A percentile compares a stretch with the other conserved stretches of the same genome.
Evolutionary conservation across 2,888 invertebrate species (phyloP).

Genomic region (Iselma pallidipennis): DNA sequence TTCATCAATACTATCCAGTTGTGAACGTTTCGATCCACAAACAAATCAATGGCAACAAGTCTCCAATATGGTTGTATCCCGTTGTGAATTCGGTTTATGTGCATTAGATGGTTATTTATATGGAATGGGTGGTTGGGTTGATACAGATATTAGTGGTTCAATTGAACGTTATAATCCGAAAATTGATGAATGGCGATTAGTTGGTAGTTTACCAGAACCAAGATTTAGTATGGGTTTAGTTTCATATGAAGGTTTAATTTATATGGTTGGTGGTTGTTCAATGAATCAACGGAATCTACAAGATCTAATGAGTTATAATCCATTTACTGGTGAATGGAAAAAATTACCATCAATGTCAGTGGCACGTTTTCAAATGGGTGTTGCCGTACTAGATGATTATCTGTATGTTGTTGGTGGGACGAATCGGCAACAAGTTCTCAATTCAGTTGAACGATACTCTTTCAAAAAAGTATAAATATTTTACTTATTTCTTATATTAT

Average conservation of each 20-base stretch:
- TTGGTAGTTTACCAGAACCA: constrained; percentile 80
- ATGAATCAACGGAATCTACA: constrained; percentile 77
- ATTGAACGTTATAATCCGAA: constrained; percentile 87
- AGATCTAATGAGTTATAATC: constrained; percentile 80
- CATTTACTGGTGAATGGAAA: constrained; percentile 79
- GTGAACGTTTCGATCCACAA: constrained; percentile 78
- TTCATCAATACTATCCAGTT: constrained; percentile 84
- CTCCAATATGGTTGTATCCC: constrained; percentile 77
- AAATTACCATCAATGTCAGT: constrained; percentile 76
- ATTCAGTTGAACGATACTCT: constrained; percentile 81
- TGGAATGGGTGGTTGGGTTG: constrained; percentile 93
- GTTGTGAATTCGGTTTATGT: constrained; percentile 89
- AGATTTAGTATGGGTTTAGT: constrained; percentile 92
- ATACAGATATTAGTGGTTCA: constrained; percentile 85
- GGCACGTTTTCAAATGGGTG: constrained; percentile 86
- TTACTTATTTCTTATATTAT: background rate
- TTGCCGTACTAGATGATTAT: constrained; percentile 80
- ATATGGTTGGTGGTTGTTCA: constrained; percentile 90
- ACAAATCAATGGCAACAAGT: constrained; percentile 48
- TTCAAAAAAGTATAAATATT: constrained; percentile 70
- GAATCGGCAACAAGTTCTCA: constrained; percentile 78
- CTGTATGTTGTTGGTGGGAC: constrained; percentile 91
- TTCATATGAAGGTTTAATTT: constrained; percentile 80
- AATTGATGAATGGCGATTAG: constrained; percentile 74
- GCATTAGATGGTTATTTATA: constrained; percentile 81